phyloP scores from a whole-genome alignment of 2,797 vertebrate species.

The Crypturellus tataupa region DNA sequence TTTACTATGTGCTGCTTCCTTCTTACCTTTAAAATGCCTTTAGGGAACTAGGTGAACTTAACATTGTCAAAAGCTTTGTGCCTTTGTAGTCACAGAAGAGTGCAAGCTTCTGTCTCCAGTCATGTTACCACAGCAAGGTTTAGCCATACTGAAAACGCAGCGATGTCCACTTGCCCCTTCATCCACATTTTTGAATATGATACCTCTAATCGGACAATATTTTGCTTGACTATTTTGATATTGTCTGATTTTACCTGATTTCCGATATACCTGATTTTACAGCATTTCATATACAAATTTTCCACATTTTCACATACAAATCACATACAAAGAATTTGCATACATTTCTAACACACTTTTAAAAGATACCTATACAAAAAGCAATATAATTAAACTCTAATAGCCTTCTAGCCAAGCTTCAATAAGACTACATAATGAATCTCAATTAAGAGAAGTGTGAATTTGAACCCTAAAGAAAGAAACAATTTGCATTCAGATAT shows the following conservation, averaged over 20 bases:
- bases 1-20: neutral
- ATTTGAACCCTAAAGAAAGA: neutral
- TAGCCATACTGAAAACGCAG: neutral
- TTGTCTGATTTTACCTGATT: too few relatives aligned
- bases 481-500: neutral
- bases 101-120: neutral
- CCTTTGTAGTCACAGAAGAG: neutral
- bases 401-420: neutral
- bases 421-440: neutral
- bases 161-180: neutral
- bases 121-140: neutral
- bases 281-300: neutral
- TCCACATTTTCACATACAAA: neutral
- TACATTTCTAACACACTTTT: neutral
- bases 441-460: neutral
- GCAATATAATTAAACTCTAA: neutral
- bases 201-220: neutral
- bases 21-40: neutral
- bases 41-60: neutral
- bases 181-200: neutral
- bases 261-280: neutral
- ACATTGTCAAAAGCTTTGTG: neutral
- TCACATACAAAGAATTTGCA: neutral
- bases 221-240: neutral
- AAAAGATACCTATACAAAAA: neutral